Percentiles rank a stretch among this genome's conserved stretches.
These are phyloP conservation scores for Microcebus jonahi DNA, from an alignment of 2,113 vertebrate genomes.

Conservation along the genomic window DNA sequence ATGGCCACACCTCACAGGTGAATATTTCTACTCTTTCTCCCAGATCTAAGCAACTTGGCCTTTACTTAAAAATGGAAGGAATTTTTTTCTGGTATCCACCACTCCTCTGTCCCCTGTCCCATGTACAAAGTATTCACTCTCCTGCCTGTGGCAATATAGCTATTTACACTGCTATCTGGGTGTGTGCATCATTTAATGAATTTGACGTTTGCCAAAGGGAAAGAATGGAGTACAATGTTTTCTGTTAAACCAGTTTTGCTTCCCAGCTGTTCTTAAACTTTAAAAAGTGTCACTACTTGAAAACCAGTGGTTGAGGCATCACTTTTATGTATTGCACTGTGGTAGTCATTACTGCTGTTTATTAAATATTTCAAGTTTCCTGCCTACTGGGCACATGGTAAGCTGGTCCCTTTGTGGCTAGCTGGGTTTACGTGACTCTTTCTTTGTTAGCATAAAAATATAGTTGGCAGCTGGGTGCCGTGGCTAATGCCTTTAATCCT, in stretches of 20 bases:
- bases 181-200: neutral
- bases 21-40: conserved; percentile 4
- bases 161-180: neutral
- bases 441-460: neutral
- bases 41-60: neutral
- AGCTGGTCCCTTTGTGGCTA: neutral
- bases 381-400: neutral
- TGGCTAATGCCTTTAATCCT: too few species aligned
- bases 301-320: neutral
- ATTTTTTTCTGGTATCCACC: neutral
- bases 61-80: neutral
- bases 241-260: neutral
- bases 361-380: neutral
- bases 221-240: too few species aligned
- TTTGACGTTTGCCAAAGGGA: neutral
- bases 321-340: neutral
- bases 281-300: neutral
- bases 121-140: neutral
- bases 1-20: neutral
- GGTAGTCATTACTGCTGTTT: neutral
- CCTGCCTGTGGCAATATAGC: neutral
- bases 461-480: too few species aligned
- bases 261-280: neutral
- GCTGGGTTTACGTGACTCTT: neutral
- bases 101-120: neutral